phyloP scores from a whole-genome alignment of 2,797 vertebrate genomes.

The Morus bassanus region DNA sequence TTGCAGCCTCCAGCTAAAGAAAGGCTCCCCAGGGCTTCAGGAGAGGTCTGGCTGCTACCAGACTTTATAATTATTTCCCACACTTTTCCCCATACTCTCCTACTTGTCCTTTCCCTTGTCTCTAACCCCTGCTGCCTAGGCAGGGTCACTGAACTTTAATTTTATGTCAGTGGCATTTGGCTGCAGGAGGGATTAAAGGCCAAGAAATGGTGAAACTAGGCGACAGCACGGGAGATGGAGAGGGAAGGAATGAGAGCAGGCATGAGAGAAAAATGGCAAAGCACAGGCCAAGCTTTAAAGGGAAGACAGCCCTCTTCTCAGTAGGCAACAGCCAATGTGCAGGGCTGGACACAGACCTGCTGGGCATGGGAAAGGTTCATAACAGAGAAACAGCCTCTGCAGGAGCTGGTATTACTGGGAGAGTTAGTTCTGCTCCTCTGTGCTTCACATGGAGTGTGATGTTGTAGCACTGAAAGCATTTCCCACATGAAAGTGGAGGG shows the following conservation, averaged over 20 bases:
- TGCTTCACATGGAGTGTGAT: fast-evolving
- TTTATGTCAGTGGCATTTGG: conserved; percentile 48
- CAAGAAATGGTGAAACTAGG: background rate
- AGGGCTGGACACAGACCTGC: background rate
- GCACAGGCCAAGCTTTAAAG: background rate
- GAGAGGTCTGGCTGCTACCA: conserved; percentile 50
- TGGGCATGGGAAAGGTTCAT: background rate
- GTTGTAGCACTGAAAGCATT: background rate
- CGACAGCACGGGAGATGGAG: background rate
- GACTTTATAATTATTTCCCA: conserved; percentile 61
- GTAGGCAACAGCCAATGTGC: fast-evolving
- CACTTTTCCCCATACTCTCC: conserved; percentile 36
- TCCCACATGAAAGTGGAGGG: background rate
- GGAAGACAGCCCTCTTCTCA: background rate
- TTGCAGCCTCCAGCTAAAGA: conserved; percentile 63
- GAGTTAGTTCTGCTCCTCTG: background rate
- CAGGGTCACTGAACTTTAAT: conserved; percentile 60
- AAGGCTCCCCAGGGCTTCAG: conserved; percentile 64
- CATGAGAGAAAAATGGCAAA: background rate
- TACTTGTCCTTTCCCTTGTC: conserved; percentile 54
- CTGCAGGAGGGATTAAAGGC: conserved; percentile 25
- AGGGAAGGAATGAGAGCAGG: background rate
- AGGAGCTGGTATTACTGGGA: background rate
- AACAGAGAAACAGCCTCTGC: background rate
- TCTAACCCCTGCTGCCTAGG: background rate